These are phyloP conservation scores for Yponomeuta malinellus DNA, from an alignment of 2,888 invertebrate genomes.

Conservation along the genomic window DNA sequence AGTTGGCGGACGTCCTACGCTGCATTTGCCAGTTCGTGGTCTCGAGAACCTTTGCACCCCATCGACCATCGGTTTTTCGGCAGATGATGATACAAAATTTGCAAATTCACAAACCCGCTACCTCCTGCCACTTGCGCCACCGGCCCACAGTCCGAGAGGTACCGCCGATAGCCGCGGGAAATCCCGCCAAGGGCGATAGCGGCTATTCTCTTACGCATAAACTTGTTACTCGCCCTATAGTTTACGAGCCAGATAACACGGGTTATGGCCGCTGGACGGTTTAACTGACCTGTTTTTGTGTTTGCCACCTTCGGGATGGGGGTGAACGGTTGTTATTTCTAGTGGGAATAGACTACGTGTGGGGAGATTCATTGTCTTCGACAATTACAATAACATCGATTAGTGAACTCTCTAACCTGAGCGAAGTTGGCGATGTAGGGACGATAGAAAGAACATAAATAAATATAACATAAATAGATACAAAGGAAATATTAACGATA, in stretches of 20 bases:
- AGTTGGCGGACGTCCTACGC: too few relatives aligned
- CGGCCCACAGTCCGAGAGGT: background rate
- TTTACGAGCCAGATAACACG: background rate
- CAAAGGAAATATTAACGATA: too few relatives aligned
- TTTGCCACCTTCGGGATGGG: background rate
- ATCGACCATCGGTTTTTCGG: too few relatives aligned
- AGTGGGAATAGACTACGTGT: too few relatives aligned
- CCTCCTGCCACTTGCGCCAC: background rate
- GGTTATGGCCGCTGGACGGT: background rate
- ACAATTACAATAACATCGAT: too few relatives aligned
- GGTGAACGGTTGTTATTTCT: background rate
- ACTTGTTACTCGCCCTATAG: background rate
- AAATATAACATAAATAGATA: too few relatives aligned
- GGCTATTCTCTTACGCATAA: constrained; percentile 1
- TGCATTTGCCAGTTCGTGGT: too few relatives aligned
- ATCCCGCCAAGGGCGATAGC: background rate
- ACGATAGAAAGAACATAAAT: too few relatives aligned
- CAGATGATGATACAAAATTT: background rate
- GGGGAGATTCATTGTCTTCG: too few relatives aligned
- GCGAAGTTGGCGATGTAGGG: too few relatives aligned
- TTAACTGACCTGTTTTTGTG: background rate
- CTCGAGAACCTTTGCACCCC: too few relatives aligned
- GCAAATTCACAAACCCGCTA: background rate
- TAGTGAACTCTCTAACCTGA: too few relatives aligned
- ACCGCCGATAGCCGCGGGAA: background rate